Evolutionary conservation across 2,113 vertebrate genomes (phyloP), one percentile per base, ranked within the genome.

Genomic region (Colinus virginianus): DNA sequence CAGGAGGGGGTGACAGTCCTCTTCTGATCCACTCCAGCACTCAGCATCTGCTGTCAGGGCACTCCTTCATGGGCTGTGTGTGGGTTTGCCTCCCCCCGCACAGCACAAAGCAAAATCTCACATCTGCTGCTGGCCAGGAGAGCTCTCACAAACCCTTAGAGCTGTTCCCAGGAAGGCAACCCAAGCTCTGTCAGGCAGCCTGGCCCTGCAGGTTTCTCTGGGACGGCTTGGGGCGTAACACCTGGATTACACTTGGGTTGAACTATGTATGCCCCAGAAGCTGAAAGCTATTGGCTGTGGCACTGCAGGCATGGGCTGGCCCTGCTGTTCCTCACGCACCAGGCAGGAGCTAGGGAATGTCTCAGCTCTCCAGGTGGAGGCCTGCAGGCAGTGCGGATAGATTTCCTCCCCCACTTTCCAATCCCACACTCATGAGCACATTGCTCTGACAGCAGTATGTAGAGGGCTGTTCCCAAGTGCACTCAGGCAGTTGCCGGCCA

Each of bases 1-100:
- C 95, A 90, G 95, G 93, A 96, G 92, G 43, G 90, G 92, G 95
- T 66, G 92, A 91, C 63, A 88, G 96, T 93, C 43, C 74, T n/a
- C 80, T 88, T 95, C 55, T 22, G 61, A 86, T 84, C 79, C 1
- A 0, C 8, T 34, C 90, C 58, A 66, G 71, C 63, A 75, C 5
- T 0, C 6, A 0, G 1, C 55, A 74, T 11, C 49, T 43, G 3
- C 4, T 16, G 43, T 6, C 26, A 43, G n/a, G 34, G 32, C 64
- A 20, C 46, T 32, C 30, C 55, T 48, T 17, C 2, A 14, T 7
- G 22, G 36, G 17, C 3, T 32, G 30, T 36, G 6, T 8, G 28
- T 2, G 48, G 21, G 4, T 36, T 90, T 46, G 61, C 9, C 62
- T 84, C 62, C 75, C 43, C 58, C 40, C 25, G 1, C 32, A 10